Percentiles rank a stretch among this genome's conserved stretches.
Evolutionary conservation across 2,113 vertebrate species (phyloP).

Genomic region (Phaethornis superciliosus): DNA sequence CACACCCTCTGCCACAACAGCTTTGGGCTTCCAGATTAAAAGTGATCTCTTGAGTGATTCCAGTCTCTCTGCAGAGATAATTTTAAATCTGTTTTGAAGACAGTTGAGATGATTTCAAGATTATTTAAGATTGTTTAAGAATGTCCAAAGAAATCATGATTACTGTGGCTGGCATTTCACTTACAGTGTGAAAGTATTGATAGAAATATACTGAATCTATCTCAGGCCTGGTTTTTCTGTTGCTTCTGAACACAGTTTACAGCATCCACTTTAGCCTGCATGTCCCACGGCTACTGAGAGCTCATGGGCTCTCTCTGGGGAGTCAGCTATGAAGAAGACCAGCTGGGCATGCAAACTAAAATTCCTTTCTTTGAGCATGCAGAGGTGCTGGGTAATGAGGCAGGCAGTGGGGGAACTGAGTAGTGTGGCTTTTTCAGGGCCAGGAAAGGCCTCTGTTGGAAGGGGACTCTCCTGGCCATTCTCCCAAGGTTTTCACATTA

Average conservation of each 20-base stretch:
- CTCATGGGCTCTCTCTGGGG: background rate
- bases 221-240: background rate
- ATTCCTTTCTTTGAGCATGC: background rate
- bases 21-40: background rate
- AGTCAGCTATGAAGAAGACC: background rate
- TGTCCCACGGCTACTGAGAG: too few species aligned
- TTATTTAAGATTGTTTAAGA: background rate
- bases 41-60: background rate
- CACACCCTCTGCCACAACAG: background rate
- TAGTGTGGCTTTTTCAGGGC: background rate
- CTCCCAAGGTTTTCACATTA: background rate
- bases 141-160: background rate
- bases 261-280: background rate
- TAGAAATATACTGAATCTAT: background rate
- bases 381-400: background rate
- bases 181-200: background rate
- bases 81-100: background rate
- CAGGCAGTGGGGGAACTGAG: background rate
- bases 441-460: background rate
- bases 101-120: background rate
- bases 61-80: background rate
- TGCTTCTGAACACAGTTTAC: background rate
- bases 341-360: background rate
- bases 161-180: background rate
- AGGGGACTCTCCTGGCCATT: background rate